phyloP scores from a whole-genome alignment of 2,888 invertebrate species.

The Tachystola acroxantha region DNA sequence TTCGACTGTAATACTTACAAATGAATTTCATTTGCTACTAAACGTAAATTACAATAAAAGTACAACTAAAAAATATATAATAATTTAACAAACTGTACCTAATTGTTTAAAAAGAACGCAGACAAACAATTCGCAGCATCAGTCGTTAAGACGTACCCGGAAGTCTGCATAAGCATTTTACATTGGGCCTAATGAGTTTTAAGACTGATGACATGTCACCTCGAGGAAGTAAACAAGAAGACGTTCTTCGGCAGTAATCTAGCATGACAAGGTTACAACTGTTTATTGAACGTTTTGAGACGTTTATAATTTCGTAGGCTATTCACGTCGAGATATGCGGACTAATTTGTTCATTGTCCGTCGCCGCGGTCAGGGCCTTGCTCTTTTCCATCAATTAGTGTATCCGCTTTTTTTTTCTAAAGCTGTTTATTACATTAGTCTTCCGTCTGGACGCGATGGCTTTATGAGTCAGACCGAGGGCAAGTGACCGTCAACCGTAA shows the following conservation, averaged over 20 bases:
- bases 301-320: constrained; percentile 18
- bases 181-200: constrained; percentile 39
- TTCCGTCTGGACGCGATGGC: constrained; percentile 49
- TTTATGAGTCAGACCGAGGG: constrained; percentile 56
- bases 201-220: constrained; percentile 41
- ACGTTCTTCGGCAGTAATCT: constrained; percentile 20
- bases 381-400: constrained; percentile 65
- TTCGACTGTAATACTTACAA: too few relatives aligned
- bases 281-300: constrained; percentile 14
- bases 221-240: constrained; percentile 29
- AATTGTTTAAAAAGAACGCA: too few relatives aligned
- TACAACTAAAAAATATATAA: too few relatives aligned
- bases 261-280: constrained; percentile 31
- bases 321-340: constrained; percentile 20
- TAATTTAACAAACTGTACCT: too few relatives aligned
- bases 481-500: constrained; percentile 45
- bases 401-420: constrained; percentile 70
- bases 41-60: too few relatives aligned
- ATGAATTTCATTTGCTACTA: too few relatives aligned
- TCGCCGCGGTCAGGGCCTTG: constrained; percentile 56
- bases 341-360: constrained; percentile 44
- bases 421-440: constrained; percentile 63
- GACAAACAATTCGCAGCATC: constrained; percentile 1
- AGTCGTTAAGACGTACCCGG: constrained; percentile 34
- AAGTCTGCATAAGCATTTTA: constrained; percentile 47